Conservation (phyloP, 2,113 vertebrate genomes). For the Protomyctophum bolini region DNA sequence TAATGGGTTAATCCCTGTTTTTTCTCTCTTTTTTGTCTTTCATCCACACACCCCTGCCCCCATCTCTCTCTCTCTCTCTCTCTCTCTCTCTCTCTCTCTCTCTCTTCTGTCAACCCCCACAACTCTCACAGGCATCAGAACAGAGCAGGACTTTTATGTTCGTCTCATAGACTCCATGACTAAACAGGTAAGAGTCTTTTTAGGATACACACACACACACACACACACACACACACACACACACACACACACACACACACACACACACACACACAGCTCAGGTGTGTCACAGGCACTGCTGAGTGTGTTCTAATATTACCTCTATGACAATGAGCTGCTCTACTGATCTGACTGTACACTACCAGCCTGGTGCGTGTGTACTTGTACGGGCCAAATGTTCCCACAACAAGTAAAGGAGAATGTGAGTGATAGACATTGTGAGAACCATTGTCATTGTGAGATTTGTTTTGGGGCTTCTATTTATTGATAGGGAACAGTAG, state of each 20-base stretch:
- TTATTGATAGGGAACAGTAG: too few species aligned
- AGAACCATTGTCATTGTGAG: too few species aligned
- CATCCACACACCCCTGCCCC: too few species aligned
- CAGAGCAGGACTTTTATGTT: slow-evolving; percentile 77
- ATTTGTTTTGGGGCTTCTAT: too few species aligned
- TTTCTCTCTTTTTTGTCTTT: background rate
- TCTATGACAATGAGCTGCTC: slow-evolving; percentile 60
- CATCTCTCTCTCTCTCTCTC: background rate
- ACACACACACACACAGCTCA: background rate
- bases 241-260: slow-evolving; percentile 7
- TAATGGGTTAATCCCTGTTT: too few species aligned
- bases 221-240: slow-evolving; percentile 7
- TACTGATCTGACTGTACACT: slow-evolving; percentile 53
- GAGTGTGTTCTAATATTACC: slow-evolving; percentile 47
- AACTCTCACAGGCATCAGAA: slow-evolving; percentile 68
- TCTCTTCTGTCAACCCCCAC: slow-evolving; percentile 23
- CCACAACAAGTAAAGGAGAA: too few species aligned
- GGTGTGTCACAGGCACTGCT: slow-evolving; percentile 54
- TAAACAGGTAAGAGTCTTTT: slow-evolving; percentile 65
- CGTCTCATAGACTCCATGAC: slow-evolving; percentile 77
- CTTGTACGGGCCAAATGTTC: too few species aligned
- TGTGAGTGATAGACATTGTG: too few species aligned
- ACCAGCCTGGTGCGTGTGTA: slow-evolving; percentile 37
- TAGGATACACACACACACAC: background rate
- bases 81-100: background rate